Percentiles rank a stretch among this genome's conserved stretches.
phyloP scores from a whole-genome alignment of 2,113 vertebrate species.

The Tapirus terrestris region DNA sequence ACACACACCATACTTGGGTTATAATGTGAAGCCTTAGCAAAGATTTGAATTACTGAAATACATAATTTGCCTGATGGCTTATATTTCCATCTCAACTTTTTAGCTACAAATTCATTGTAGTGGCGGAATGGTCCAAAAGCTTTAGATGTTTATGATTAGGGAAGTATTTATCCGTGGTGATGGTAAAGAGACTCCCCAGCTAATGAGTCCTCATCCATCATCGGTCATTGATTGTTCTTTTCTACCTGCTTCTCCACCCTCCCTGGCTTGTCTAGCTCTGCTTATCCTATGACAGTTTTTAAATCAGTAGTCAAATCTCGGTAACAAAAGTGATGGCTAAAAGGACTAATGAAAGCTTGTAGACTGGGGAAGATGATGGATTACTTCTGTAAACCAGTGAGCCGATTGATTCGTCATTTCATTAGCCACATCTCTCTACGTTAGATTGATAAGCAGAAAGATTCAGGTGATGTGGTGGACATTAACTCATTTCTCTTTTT shows the following conservation, averaged over 20 bases:
- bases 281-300: background rate
- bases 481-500: too few species aligned
- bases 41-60: background rate
- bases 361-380: background rate
- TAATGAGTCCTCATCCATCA: background rate
- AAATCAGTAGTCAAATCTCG: background rate
- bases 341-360: background rate
- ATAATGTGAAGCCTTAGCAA: background rate
- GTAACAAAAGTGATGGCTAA: background rate
- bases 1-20: background rate
- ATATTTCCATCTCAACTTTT: background rate
- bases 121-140: background rate
- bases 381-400: background rate
- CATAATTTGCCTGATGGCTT: background rate
- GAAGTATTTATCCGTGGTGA: background rate
- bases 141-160: background rate
- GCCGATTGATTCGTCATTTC: background rate
- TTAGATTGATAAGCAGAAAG: background rate
- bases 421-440: background rate
- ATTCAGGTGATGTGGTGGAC: rapidly evolving
- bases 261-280: background rate
- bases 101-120: background rate
- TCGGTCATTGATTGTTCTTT: background rate
- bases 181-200: background rate
- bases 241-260: background rate